A percentile compares a stretch with the other conserved stretches of the same genome.
These are phyloP conservation scores for Scaptodrosophila lebanonensis DNA, from an alignment of 1,140 invertebrate species.

Conservation along the genomic window DNA sequence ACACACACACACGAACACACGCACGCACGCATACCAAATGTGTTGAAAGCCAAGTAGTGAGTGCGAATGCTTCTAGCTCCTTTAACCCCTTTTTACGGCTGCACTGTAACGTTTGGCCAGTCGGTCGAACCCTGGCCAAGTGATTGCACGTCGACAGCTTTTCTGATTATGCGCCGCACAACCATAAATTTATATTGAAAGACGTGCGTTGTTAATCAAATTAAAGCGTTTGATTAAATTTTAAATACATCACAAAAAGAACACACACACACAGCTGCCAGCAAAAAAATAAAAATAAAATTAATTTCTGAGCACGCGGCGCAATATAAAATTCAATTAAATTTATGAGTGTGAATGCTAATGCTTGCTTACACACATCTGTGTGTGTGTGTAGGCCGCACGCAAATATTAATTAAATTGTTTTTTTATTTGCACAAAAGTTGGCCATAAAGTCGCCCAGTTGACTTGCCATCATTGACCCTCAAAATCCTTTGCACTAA, in stretches of 20 bases:
- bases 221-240: constrained; percentile 75
- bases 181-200: constrained; percentile 75
- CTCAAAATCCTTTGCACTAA: too few species aligned
- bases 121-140: background rate
- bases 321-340: constrained; percentile 46
- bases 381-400: background rate
- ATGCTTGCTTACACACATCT: too few species aligned
- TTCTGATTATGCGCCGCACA: constrained; percentile 64
- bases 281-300: constrained; percentile 32
- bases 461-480: too few species aligned
- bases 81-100: constrained; percentile 51
- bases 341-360: constrained; percentile 34
- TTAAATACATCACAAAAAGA: constrained; percentile 42
- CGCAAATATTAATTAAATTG: constrained; percentile 39
- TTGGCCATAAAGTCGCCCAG: too few species aligned
- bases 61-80: constrained; percentile 5
- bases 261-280: constrained; percentile 7
- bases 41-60: constrained; percentile 60
- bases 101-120: constrained; percentile 29
- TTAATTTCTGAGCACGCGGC: constrained; percentile 53
- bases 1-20: constrained; percentile 16
- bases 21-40: constrained; percentile 68
- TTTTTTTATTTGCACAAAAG: too few species aligned
- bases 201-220: constrained; percentile 74
- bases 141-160: background rate